phyloP scores from a whole-genome alignment of 2,888 invertebrate genomes.

The Plagodis dolabraria region DNA sequence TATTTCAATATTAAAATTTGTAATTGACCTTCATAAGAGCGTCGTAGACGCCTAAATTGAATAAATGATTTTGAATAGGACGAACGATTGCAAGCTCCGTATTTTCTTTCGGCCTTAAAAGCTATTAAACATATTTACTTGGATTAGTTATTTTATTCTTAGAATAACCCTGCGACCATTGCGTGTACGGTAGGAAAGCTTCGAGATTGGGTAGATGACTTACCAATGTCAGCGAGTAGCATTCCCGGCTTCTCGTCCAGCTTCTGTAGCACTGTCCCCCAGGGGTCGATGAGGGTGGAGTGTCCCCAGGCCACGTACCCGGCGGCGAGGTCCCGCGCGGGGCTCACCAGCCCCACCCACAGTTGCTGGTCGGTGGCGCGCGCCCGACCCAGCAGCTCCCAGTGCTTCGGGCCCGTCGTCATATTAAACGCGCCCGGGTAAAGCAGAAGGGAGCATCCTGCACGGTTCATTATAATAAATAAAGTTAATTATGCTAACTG shows the following conservation, averaged over 20 bases:
- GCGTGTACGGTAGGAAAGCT: too few species aligned
- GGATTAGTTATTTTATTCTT: too few species aligned
- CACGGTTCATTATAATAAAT: slow-evolving; percentile 1
- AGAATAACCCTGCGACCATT: too few species aligned
- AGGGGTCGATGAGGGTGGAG: slow-evolving; percentile 92
- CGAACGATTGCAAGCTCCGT: too few species aligned
- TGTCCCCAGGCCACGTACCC: slow-evolving; percentile 96
- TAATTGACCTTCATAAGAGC: too few species aligned
- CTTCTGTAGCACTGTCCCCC: slow-evolving; percentile 89
- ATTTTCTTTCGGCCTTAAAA: too few species aligned
- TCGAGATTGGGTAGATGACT: slow-evolving; percentile 27
- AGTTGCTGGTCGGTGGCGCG: slow-evolving; percentile 96
- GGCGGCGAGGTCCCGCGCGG: slow-evolving; percentile 89
- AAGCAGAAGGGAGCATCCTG: slow-evolving; percentile 93
- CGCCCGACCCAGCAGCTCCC: slow-evolving; percentile 92
- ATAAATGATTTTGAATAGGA: too few species aligned
- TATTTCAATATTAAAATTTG: too few species aligned
- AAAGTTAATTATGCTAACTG: not conserved
- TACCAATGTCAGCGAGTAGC: slow-evolving; percentile 91
- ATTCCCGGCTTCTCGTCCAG: slow-evolving; percentile 90
- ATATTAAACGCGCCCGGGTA: slow-evolving; percentile 98
- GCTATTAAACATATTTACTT: too few species aligned
- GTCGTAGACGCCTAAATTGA: too few species aligned
- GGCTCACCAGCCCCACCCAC: slow-evolving; percentile 93
- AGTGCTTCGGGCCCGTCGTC: slow-evolving; percentile 97